A percentile compares a stretch with the other conserved stretches of the same genome.
Conservation (phyloP, 2,113 vertebrate species). For the Probosciger aterrimus region DNA sequence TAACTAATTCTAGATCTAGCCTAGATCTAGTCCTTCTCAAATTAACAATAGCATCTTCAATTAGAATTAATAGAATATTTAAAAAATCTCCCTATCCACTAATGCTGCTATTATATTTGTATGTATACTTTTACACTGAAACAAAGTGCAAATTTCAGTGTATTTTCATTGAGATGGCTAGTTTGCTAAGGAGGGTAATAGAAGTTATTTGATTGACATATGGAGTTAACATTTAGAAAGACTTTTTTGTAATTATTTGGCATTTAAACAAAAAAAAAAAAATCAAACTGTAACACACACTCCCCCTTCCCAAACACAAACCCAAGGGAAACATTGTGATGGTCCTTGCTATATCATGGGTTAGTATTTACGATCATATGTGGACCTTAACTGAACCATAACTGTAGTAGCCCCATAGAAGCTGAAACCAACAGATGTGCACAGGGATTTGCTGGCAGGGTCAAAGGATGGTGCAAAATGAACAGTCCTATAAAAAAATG, state of each 20-base stretch:
- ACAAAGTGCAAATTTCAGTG: not conserved
- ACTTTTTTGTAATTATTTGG: not conserved
- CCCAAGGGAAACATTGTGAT: not conserved
- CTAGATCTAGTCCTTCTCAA: not conserved
- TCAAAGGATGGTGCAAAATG: not conserved
- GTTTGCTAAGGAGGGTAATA: not conserved
- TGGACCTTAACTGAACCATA: not conserved
- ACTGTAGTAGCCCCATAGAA: not conserved
- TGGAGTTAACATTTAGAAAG: not conserved
- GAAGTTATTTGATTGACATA: not conserved
- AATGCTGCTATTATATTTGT: not conserved
- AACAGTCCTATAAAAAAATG: not conserved
- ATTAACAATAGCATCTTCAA: not conserved
- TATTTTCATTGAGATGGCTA: not conserved
- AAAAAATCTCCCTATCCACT: not conserved
- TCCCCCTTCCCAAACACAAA: not conserved
- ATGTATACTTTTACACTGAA: not conserved
- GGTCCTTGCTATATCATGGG: not conserved
- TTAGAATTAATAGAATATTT: not conserved
- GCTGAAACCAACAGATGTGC: not conserved
- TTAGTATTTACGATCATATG: not conserved
- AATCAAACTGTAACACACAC: not conserved
- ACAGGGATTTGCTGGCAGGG: not conserved
- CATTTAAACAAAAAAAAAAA: not conserved
- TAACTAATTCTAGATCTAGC: not conserved